These are phyloP conservation scores for Aix galericulata DNA, from an alignment of 2,113 vertebrate species.

Conservation along the genomic window DNA sequence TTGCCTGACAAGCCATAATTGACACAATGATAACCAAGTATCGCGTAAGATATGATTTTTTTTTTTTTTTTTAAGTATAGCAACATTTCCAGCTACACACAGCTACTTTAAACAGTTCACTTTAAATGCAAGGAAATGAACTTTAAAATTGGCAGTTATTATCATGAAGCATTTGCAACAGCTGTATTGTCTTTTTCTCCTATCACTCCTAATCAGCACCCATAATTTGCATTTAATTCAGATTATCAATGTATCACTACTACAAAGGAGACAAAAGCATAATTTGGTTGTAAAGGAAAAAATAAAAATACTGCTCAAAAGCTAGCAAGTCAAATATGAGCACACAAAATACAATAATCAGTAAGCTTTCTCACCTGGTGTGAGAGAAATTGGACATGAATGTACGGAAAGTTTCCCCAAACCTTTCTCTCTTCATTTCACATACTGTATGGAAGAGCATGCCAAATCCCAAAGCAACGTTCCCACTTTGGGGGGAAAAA, in stretches of 20 bases:
- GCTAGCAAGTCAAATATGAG: constrained; percentile 50
- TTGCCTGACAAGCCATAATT: constrained; percentile 34
- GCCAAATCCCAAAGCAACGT: constrained; percentile 69
- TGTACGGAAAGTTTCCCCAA: constrained; percentile 45
- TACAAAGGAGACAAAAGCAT: neutral
- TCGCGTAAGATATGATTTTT: constrained; percentile 6
- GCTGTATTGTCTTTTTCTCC: constrained; percentile 18
- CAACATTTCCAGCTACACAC: constrained; percentile 29
- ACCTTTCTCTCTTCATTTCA: constrained; percentile 53
- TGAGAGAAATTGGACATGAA: neutral
- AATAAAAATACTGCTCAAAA: constrained; percentile 35
- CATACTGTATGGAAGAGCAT: neutral
- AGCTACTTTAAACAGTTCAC: constrained; percentile 29
- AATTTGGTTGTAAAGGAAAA: constrained; percentile 16
- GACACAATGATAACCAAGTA: constrained; percentile 41
- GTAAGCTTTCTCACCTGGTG: constrained; percentile 46
- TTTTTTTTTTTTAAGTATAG: constrained; percentile 6
- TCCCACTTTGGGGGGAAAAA: constrained; percentile 34
- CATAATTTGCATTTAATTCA: constrained; percentile 23
- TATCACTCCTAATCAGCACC: neutral
- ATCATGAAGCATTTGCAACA: constrained; percentile 45
- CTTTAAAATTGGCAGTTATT: constrained; percentile 32
- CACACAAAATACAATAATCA: constrained; percentile 19
- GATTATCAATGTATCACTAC: neutral
- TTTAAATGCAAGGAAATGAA: constrained; percentile 22